Base-by-base conservation (phyloP, 2,797 vertebrate species). In the Pteropus rufus region DNA sequence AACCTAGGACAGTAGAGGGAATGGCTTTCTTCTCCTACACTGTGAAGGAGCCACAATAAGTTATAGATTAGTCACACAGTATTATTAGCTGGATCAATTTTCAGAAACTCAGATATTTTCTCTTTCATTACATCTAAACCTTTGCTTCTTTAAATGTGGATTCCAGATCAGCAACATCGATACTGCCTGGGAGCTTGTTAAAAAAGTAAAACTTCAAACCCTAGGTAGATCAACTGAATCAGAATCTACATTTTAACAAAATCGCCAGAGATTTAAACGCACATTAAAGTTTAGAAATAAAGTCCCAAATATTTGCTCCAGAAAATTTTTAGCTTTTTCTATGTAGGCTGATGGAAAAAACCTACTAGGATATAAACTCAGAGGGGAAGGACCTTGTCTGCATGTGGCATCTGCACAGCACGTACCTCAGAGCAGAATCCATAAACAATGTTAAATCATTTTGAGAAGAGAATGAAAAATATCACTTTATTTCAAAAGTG, bases 91-190 rank as follows among this genome's bases (percentile, higher is more conserved):
- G 56, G n/a, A 64, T 70, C 89, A 82, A n/a, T 83, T 91, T 91
- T 95, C 52, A 93, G 83, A 93, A 93, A 79, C 19, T 73, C 31
- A 29, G 65, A 14, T 64, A 44, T 87, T 84, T 92, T 90, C 44
- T 91, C 69, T 95, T 73, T 39, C 36, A 84, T 87, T 79, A 83
- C 23, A 94, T 26, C 34, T 34, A 90, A 56, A 85, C 18, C 11
- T 31, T 89, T 93, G 58, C 67, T 91, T 89, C 69, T 86, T 77
- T 58, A 91, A 88, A 67, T 41, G 16, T 75, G 11, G 34, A 56
- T 12, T 75, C 44, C 39, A 93, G 64, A 62, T 23, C 19, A 86
- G 10, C n/a, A 86, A 62, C 21, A 87, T 8, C 11, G 34, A 36
- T 5, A 65, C 64, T 14, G 52, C 21, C 64, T 54, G 52, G 56